Conservation (phyloP, 2,797 vertebrate species). For the Tokudaia muenninki region DNA sequence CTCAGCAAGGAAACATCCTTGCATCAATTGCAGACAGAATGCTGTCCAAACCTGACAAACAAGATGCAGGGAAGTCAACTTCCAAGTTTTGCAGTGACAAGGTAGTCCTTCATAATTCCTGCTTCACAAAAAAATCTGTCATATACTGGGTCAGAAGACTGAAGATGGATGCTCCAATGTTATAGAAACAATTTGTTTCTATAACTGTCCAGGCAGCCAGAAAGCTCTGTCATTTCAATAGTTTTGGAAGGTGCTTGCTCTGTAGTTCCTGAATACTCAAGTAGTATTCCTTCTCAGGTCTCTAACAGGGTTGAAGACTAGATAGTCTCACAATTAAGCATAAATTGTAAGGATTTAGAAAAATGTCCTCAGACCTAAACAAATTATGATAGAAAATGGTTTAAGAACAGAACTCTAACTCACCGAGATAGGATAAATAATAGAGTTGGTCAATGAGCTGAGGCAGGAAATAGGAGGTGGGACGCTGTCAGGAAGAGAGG, state of each 20-base stretch:
- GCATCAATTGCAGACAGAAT: too few species aligned
- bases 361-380: not conserved
- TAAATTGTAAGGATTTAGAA: not conserved
- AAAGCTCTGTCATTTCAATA: not conserved
- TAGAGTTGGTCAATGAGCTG: not conserved
- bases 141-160: not conserved
- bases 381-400: not conserved
- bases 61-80: too few species aligned
- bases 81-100: too few species aligned
- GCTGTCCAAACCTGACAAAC: too few species aligned
- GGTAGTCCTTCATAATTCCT: too few species aligned
- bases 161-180: not conserved
- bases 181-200: not conserved
- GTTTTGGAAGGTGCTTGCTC: not conserved
- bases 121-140: too few species aligned
- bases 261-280: not conserved
- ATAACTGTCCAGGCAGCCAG: not conserved
- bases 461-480: not conserved
- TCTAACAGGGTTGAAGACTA: not conserved
- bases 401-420: not conserved
- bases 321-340: not conserved
- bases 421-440: not conserved
- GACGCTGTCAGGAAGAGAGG: not conserved
- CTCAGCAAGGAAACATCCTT: too few species aligned
- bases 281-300: not conserved